Percentiles rank a stretch among this genome's conserved stretches.
Conservation (phyloP, 2,113 vertebrate genomes). For the Muntiacus reevesi region DNA sequence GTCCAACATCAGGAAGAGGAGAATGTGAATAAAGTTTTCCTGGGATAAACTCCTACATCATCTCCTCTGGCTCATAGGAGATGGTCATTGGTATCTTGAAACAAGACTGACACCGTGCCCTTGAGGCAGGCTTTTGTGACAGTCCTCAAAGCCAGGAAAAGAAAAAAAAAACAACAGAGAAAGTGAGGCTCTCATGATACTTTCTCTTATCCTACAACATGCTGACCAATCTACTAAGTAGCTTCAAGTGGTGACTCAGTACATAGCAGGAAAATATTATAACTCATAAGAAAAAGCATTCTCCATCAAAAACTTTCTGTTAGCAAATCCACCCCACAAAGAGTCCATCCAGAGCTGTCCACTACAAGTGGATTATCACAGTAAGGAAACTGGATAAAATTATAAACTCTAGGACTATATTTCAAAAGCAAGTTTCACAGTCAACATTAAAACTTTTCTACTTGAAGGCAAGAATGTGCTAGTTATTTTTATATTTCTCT, state of each 20-base stretch:
- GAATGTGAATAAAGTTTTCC: background rate
- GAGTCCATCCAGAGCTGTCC: no score
- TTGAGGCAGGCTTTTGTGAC: background rate
- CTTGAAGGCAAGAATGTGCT: background rate
- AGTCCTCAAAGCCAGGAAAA: background rate
- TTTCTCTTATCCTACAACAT: background rate
- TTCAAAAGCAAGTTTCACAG: background rate
- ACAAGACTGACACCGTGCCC: background rate
- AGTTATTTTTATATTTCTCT: background rate
- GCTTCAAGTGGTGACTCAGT: background rate
- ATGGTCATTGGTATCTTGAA: background rate
- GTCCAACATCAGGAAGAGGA: background rate
- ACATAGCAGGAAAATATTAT: background rate
- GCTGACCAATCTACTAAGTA: background rate
- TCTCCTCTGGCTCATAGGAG: background rate
- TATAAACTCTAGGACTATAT: background rate
- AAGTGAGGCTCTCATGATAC: background rate
- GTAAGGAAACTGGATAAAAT: background rate
- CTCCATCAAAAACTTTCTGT: background rate
- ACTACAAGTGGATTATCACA: background rate
- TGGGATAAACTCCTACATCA: background rate
- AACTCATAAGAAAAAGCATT: background rate
- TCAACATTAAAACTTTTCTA: background rate
- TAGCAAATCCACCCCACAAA: background rate
- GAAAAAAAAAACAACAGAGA: background rate